These are phyloP conservation scores for Caranx ignobilis DNA, from an alignment of 2,113 vertebrate genomes.

Conservation along the genomic window DNA sequence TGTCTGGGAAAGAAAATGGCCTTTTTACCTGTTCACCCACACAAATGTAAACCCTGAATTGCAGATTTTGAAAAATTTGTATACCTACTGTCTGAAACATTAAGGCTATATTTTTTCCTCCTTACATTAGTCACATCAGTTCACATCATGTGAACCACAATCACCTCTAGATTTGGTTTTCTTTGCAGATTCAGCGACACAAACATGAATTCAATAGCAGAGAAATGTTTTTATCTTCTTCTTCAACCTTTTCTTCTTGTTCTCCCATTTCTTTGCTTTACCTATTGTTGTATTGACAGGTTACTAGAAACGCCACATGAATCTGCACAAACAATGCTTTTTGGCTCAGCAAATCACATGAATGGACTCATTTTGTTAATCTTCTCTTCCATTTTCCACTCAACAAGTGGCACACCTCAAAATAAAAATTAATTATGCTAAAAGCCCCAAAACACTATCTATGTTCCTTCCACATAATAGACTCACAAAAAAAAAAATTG, in stretches of 20 bases:
- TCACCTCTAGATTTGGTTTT: not conserved
- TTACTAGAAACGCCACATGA: slow-evolving; percentile 19
- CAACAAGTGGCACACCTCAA: slow-evolving; percentile 45
- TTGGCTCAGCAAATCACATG: slow-evolving; percentile 30
- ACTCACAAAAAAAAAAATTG: not conserved
- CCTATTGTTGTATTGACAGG: not conserved
- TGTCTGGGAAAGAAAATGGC: not conserved
- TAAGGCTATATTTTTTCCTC: not conserved
- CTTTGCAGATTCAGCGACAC: not conserved
- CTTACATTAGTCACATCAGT: too few species aligned
- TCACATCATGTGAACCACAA: too few species aligned
- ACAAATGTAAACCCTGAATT: slow-evolving; percentile 27
- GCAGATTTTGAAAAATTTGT: slow-evolving; percentile 15
- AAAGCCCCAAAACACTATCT: slow-evolving; percentile 26
- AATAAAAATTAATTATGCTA: slow-evolving; percentile 55
- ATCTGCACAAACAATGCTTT: slow-evolving; percentile 18
- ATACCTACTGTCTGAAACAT: not conserved
- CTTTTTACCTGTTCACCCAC: slow-evolving; percentile 5
- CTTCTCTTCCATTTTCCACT: slow-evolving; percentile 45
- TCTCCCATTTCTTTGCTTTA: not conserved
- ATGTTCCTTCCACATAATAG: not conserved
- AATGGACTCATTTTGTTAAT: slow-evolving; percentile 52
- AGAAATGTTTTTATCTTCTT: not conserved
- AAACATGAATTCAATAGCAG: not conserved
- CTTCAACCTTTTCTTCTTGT: not conserved